Conservation (phyloP, 2,888 invertebrate species). For the Dioctria linearis region DNA sequence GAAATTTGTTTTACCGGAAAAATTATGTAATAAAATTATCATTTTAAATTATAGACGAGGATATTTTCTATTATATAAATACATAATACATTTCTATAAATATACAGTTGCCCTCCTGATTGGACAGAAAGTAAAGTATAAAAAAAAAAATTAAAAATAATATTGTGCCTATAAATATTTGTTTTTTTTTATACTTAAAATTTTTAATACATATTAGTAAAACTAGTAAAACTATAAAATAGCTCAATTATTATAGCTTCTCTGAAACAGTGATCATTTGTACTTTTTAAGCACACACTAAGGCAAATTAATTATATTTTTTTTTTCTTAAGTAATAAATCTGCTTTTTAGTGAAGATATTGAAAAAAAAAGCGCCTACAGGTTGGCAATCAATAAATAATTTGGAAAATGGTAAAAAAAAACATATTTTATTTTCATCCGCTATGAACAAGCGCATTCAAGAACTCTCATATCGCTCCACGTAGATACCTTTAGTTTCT, state of each 20-base stretch:
- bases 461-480: slow-evolving; percentile 82
- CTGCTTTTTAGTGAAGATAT: too few species aligned
- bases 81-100: background rate
- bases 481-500: slow-evolving; percentile 77
- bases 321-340: background rate
- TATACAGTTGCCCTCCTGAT: background rate
- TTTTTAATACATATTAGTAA: background rate
- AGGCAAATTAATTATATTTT: background rate
- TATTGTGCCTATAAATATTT: too few species aligned
- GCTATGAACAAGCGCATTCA: slow-evolving; percentile 81
- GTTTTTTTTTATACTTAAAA: background rate
- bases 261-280: background rate
- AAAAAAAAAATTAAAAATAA: background rate
- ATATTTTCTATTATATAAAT: background rate
- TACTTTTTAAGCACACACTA: slow-evolving; percentile 1
- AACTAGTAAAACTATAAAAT: background rate
- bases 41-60: background rate
- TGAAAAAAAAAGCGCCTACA: too few species aligned
- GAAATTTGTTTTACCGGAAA: background rate
- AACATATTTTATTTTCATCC: background rate
- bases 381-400: background rate
- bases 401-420: too few species aligned
- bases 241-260: background rate
- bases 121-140: background rate
- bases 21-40: background rate